These are phyloP conservation scores for Phaethon lepturus DNA, from an alignment of 2,113 vertebrate genomes.

Conservation along the genomic window DNA sequence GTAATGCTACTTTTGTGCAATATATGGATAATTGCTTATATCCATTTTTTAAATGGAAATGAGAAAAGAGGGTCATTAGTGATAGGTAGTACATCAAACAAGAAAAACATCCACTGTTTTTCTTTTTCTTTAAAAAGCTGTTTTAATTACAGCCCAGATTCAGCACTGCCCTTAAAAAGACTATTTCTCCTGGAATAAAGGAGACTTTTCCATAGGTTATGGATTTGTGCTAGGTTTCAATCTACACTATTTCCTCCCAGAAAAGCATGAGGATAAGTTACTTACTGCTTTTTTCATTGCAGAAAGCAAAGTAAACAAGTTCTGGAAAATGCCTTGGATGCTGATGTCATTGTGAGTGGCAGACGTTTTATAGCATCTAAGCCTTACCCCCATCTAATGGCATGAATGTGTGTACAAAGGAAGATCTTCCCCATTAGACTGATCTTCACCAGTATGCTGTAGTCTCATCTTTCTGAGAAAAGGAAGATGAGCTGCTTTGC, in stretches of 20 bases:
- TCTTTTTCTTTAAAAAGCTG: neutral
- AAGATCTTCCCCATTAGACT: neutral
- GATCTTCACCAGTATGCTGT: neutral
- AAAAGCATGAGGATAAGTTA: neutral
- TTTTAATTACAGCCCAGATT: constrained; percentile 11
- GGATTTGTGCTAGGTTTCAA: constrained; percentile 19
- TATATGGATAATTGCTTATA: neutral
- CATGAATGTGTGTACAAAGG: rapidly evolving
- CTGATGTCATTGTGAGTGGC: neutral
- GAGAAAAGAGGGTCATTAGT: constrained; percentile 26
- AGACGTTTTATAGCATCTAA: neutral
- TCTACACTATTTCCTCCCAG: neutral
- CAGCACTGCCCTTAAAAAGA: neutral
- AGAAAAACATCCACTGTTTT: neutral
- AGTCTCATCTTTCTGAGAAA: neutral
- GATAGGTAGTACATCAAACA: neutral
- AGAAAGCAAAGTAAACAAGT: constrained; percentile 29
- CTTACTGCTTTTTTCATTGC: neutral
- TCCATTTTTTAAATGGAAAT: neutral
- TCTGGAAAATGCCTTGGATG: neutral
- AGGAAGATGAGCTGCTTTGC: neutral
- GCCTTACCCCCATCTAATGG: neutral
- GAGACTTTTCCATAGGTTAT: neutral
- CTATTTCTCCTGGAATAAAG: neutral
- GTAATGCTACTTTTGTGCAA: constrained; percentile 46